Evolutionary conservation across 1,140 invertebrate species (phyloP), one percentile per base, ranked within the genome.

Genomic region (Adelges cooleyi): DNA sequence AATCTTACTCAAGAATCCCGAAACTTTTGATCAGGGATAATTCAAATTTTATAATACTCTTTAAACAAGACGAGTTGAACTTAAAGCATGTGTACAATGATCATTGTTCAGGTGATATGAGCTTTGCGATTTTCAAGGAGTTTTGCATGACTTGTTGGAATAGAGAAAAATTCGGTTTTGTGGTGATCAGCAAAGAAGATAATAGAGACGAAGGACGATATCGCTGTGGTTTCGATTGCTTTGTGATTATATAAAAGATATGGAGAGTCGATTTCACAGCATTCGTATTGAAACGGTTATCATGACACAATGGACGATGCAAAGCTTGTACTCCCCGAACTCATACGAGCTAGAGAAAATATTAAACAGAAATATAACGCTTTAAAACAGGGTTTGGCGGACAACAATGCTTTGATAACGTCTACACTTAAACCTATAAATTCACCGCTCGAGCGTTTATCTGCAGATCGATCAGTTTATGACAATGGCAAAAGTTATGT

Each of bases 11-110:
- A n/a, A 66, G 67, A 36, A 74, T 75, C 44, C 73, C 72, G 11
- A 77, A 77, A 71, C 73, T 74, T 67, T 59, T 76, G 11, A 68
- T 74, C 38, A 53, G 72, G 10, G 74, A 75, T 67, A 76, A 74
- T 69, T 69, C 70, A 2, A 75, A 76, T 67, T 69, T 76, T n/a
- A 68, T 76, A 17, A 56, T 73, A 48, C 4, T 74, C 10, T 76
- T 76, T 67, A 72, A 71, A 66, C 73, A 75, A 66, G 72, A 76
- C 71, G 70, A 72, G 54, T 67, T 70, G 6, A 77, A 77, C 70
- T 49, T 75, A 15, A 72, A 69, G 66, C 73, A 75, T 68, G 54
- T 74, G 6, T 75, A 76, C 68, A 68, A 74, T 67, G 73, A 76
- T 71, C 71, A 74, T 68, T 69, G 75, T 11, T 70, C 53, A 22